These are phyloP conservation scores for Synanthedon andrenaeformis DNA, from an alignment of 2,888 invertebrate genomes.

Conservation along the genomic window DNA sequence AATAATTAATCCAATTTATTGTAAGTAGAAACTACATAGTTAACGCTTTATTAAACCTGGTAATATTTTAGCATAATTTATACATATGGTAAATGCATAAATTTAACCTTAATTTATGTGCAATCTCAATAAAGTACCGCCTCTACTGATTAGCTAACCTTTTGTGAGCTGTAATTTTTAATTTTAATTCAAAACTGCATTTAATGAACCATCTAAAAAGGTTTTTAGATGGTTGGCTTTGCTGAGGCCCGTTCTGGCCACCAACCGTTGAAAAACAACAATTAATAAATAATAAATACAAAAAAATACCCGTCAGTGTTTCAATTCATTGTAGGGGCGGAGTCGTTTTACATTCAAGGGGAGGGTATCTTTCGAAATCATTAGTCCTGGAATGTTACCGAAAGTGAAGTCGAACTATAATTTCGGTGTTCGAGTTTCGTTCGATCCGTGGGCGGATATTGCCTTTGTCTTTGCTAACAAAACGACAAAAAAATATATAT, in stretches of 20 bases:
- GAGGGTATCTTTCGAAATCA: conserved; percentile 66
- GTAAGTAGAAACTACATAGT: too few species aligned
- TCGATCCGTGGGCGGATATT: conserved; percentile 50
- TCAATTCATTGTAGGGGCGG: conserved; percentile 67
- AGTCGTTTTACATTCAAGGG: conserved; percentile 67
- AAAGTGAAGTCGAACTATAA: conserved; percentile 53
- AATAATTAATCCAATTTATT: too few species aligned
- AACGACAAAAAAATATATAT: conserved; percentile 47
- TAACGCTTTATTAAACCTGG: too few species aligned
- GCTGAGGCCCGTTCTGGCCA: conserved; percentile 33
- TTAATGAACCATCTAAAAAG: conserved; percentile 8
- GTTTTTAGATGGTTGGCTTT: too few species aligned
- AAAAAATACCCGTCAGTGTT: conserved; percentile 51
- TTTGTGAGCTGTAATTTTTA: conserved; percentile 7
- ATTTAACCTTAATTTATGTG: neutral
- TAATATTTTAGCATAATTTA: too few species aligned
- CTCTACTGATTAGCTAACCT: neutral
- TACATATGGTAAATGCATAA: too few species aligned
- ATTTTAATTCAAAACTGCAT: conserved; percentile 9
- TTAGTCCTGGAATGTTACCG: conserved; percentile 62
- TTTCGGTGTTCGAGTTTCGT: conserved; percentile 43
- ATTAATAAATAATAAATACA: conserved; percentile 61
- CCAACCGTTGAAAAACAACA: conserved; percentile 57
- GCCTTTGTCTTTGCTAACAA: conserved; percentile 60
- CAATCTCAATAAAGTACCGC: neutral